Conservation (phyloP, 1,140 invertebrate genomes). For the Dinoponera quadriceps region DNA sequence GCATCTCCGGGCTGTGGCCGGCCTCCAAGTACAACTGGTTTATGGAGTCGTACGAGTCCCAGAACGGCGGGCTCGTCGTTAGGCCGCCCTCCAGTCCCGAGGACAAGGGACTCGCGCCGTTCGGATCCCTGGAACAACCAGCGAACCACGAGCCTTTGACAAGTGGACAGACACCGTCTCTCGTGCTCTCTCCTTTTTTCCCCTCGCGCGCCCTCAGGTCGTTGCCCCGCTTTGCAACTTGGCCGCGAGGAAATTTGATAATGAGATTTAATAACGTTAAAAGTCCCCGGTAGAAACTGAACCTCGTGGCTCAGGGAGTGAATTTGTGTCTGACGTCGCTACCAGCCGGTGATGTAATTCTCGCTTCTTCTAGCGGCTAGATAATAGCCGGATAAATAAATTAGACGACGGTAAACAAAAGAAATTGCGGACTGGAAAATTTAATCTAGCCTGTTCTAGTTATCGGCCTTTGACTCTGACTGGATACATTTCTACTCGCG, state of each 20-base stretch:
- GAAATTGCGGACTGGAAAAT: no score
- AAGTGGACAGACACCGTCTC: background rate
- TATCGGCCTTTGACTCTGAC: no score
- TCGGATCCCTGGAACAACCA: constrained; percentile 88
- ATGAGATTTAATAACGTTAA: no score
- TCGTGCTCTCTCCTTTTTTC: background rate
- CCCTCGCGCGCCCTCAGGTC: background rate
- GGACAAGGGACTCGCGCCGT: constrained; percentile 83
- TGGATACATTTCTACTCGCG: no score
- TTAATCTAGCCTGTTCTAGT: no score
- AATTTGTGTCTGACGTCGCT: no score
- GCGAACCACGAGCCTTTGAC: constrained; percentile 29
- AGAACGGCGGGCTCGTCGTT: constrained; percentile 88
- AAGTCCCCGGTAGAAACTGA: no score
- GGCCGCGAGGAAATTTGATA: background rate
- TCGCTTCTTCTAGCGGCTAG: no score
- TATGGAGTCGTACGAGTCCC: constrained; percentile 95
- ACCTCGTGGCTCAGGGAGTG: no score
- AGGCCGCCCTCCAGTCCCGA: constrained; percentile 66
- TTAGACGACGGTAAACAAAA: no score
- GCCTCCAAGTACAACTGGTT: constrained; percentile 95
- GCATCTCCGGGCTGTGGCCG: constrained; percentile 90
- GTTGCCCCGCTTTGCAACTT: background rate
- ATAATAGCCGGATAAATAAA: no score
- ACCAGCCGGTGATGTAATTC: no score